These are phyloP conservation scores for Chaetops frenatus DNA, from an alignment of 2,113 vertebrate species.

Conservation along the genomic window DNA sequence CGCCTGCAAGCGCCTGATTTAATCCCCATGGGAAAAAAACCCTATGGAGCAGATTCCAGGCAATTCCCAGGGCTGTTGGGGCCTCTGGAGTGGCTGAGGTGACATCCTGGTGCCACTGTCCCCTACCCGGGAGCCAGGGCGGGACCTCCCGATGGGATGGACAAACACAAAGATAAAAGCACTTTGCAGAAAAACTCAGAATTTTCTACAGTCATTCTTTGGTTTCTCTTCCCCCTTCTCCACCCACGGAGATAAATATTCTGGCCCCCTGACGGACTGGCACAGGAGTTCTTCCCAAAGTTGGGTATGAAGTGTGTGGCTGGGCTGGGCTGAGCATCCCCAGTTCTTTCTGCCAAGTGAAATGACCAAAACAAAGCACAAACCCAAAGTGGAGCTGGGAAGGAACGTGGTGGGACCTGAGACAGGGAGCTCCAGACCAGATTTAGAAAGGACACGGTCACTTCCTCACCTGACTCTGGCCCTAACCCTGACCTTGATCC, in stretches of 20 bases:
- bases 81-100: rapidly evolving
- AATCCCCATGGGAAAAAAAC: background rate
- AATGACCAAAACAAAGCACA: background rate
- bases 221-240: background rate
- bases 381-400: background rate
- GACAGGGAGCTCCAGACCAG: rapidly evolving
- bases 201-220: background rate
- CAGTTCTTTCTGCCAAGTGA: background rate
- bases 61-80: background rate
- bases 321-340: background rate
- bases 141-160: rapidly evolving
- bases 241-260: rapidly evolving
- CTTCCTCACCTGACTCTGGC: background rate
- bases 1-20: rapidly evolving
- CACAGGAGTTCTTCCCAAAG: background rate
- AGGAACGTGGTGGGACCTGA: rapidly evolving
- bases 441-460: background rate
- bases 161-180: background rate
- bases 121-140: background rate
- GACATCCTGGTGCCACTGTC: rapidly evolving
- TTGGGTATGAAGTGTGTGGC: rapidly evolving
- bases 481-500: too few species aligned
- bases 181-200: background rate
- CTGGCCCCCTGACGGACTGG: background rate
- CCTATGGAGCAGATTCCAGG: background rate